Conservation (phyloP, 2,888 invertebrate genomes). For the Hydrotaea diabolus region DNA sequence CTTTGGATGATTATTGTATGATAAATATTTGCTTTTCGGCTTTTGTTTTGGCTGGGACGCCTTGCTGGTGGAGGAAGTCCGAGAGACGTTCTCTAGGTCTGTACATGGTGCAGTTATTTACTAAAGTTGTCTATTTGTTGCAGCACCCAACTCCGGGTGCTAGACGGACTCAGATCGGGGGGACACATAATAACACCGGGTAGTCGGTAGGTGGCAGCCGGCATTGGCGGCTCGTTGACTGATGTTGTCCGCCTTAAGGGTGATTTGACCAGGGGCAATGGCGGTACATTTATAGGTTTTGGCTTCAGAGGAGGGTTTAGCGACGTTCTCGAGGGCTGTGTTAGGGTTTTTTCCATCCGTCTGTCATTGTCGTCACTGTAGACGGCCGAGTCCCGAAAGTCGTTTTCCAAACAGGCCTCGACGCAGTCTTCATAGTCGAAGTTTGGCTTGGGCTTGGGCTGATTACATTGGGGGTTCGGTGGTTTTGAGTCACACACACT, state of each 20-base stretch:
- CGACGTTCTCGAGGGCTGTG: conserved; percentile 71
- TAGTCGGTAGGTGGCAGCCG: background rate
- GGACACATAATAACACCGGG: conserved; percentile 74
- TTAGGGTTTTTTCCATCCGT: conserved; percentile 74
- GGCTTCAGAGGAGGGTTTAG: conserved; percentile 72
- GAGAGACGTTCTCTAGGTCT: conserved; percentile 50
- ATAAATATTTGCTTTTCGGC: background rate
- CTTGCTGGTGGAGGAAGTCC: too few relatives aligned
- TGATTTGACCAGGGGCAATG: conserved; percentile 50
- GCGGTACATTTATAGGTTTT: conserved; percentile 71
- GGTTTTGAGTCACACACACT: conserved; percentile 77
- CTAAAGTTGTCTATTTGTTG: conserved; percentile 80
- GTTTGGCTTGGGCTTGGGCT: conserved; percentile 80
- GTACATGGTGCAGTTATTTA: conserved; percentile 70
- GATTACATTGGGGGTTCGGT: conserved; percentile 47
- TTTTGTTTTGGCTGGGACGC: too few relatives aligned
- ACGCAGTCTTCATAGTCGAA: conserved; percentile 89
- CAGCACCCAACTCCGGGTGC: conserved; percentile 80
- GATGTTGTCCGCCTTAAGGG: conserved; percentile 45
- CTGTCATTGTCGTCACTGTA: conserved; percentile 86
- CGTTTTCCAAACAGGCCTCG: conserved; percentile 85
- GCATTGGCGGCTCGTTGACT: background rate
- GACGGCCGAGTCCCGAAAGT: conserved; percentile 91
- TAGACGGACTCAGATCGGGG: conserved; percentile 74
- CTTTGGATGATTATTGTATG: conserved; percentile 57